phyloP scores from a whole-genome alignment of 2,888 invertebrate genomes.

The Hypomecis atomaria region DNA sequence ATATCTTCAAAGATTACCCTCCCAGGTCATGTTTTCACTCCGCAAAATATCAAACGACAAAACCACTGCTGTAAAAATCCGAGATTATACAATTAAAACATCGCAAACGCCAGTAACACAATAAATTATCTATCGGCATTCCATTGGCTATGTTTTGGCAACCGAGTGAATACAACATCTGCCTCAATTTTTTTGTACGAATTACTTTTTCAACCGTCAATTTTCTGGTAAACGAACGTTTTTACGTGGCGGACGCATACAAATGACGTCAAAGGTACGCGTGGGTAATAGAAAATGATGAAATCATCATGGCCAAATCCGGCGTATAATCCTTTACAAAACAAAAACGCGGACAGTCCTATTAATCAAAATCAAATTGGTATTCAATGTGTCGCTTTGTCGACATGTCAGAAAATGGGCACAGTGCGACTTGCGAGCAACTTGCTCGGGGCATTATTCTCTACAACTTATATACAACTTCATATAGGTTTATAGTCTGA shows the following conservation, averaged over 20 bases:
- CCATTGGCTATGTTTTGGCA: conserved; percentile 17
- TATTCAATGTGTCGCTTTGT: conserved; percentile 12
- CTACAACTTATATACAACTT: no score
- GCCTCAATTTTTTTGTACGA: conserved; percentile 9
- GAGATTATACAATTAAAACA: conserved; percentile 11
- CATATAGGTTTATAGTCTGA: no score
- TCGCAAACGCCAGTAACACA: conserved; percentile 6
- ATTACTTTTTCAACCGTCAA: conserved; percentile 16
- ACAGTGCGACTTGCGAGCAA: background rate
- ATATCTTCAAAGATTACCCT: background rate
- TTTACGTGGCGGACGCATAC: conserved; percentile 10
- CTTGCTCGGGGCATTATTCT: no score
- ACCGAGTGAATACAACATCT: conserved; percentile 5
- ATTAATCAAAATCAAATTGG: conserved; percentile 13
- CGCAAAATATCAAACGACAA: background rate
- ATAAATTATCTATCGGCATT: conserved; percentile 11
- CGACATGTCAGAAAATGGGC: background rate
- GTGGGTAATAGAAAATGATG: conserved; percentile 14
- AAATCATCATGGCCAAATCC: conserved; percentile 15
- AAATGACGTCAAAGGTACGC: conserved; percentile 19
- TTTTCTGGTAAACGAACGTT: conserved; percentile 16
- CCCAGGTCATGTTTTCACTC: background rate
- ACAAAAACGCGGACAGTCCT: conserved; percentile 7
- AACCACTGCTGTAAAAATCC: background rate
- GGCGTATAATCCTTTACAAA: conserved; percentile 7